A percentile compares a stretch with the other conserved stretches of the same genome.
phyloP scores from a whole-genome alignment of 2,797 vertebrate species.

The Scyliorhinus canicula region DNA sequence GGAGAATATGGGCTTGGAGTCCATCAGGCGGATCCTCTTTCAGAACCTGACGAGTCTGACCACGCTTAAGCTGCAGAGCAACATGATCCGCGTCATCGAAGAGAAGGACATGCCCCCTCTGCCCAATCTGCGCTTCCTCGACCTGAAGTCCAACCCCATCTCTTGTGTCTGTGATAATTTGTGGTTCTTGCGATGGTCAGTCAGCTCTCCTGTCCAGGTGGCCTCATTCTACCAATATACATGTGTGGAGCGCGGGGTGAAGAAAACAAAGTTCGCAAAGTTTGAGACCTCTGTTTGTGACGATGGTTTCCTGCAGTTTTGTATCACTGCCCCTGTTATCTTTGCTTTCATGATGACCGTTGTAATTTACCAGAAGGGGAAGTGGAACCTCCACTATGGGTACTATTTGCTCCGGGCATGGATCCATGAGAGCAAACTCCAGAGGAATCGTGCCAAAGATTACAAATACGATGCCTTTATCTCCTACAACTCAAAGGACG shows the following conservation, averaged over 20 bases:
- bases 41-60: background rate
- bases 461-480: conserved; percentile 39
- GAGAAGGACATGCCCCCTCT: background rate
- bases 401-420: background rate
- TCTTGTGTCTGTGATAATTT: background rate
- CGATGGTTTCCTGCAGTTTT: background rate
- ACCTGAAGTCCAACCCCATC: background rate
- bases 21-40: background rate
- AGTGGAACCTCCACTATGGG: background rate
- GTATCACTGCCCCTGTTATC: background rate
- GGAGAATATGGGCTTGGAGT: background rate
- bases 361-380: background rate
- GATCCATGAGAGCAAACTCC: background rate
- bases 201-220: background rate
- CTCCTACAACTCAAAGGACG: conserved; percentile 39
- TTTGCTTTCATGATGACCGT: background rate
- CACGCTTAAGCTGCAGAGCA: background rate
- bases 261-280: background rate
- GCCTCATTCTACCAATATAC: background rate
- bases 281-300: background rate
- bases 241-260: background rate
- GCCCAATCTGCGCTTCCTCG: background rate
- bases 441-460: no score
- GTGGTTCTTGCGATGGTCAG: background rate
- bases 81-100: background rate